Percentiles rank a stretch among this genome's conserved stretches.
These are phyloP conservation scores for Sanderia malayensis DNA, from an alignment of 30 jellyfish, hydroid and myxozoan species.

Conservation along the genomic window DNA sequence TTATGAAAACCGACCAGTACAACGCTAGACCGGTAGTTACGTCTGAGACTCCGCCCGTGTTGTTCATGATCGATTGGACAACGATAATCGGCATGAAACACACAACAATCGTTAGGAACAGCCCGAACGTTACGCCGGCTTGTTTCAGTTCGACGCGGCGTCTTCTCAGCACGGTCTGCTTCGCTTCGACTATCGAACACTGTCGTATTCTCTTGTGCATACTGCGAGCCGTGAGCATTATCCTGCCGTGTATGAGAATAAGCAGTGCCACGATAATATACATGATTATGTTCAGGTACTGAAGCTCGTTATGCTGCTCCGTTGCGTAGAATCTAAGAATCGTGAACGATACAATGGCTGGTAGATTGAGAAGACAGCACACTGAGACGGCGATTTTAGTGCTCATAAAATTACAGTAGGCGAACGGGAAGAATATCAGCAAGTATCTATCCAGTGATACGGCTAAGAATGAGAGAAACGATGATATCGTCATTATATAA, in stretches of 20 bases:
- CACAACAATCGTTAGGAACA: conserved; percentile 38
- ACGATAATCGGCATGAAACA: conserved; percentile 50
- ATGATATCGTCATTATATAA: conserved; percentile 21
- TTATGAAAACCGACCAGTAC: conserved; percentile 47
- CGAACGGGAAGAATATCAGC: conserved; percentile 39
- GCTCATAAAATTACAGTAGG: conserved; percentile 20
- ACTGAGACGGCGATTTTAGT: conserved; percentile 22
- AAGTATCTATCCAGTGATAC: conserved; percentile 57
- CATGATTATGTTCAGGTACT: conserved; percentile 36
- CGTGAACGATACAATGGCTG: conserved; percentile 30
- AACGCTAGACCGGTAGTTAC: neutral
- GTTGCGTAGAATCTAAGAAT: conserved; percentile 36
- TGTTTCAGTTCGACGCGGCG: conserved; percentile 56
- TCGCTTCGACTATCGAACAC: conserved; percentile 12
- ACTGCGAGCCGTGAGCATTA: conserved; percentile 46
- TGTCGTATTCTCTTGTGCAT: conserved; percentile 31
- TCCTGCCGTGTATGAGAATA: conserved; percentile 41
- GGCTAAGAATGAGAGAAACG: conserved; percentile 42
- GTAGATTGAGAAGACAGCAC: conserved; percentile 12
- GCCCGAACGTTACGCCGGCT: conserved; percentile 53
- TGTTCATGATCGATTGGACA: conserved; percentile 14
- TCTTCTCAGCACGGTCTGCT: conserved; percentile 32
- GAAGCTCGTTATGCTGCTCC: neutral
- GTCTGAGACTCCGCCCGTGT: neutral
- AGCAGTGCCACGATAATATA: conserved; percentile 38